phyloP scores from a whole-genome alignment of 1,140 invertebrate genomes.

The Polyergus mexicanus region DNA sequence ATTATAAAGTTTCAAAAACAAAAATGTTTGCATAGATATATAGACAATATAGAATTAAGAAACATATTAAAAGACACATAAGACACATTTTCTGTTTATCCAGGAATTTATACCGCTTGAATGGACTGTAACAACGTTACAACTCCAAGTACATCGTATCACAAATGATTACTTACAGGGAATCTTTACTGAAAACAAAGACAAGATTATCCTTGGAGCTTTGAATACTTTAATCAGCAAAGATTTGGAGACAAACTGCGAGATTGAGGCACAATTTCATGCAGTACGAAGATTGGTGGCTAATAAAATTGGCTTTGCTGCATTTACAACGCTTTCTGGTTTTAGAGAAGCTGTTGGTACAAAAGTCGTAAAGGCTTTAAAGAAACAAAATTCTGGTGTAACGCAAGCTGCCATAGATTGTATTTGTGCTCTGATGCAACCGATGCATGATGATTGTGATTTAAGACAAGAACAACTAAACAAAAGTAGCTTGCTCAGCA shows the following conservation, averaged over 20 bases:
- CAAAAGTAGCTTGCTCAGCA: conserved; percentile 97
- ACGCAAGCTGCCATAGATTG: conserved; percentile 99
- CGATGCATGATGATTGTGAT: conserved; percentile 98
- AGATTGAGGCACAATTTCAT: conserved; percentile 97
- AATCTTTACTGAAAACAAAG: conserved; percentile 99
- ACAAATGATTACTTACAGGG: conserved; percentile 89
- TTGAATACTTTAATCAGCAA: conserved; percentile 92
- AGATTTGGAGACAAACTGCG: conserved; percentile 90
- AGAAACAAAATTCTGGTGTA: conserved; percentile 95
- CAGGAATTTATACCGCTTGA: conserved; percentile 83
- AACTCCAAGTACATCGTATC: conserved; percentile 82
- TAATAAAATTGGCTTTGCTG: conserved; percentile 98
- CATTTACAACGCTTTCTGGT: conserved; percentile 96
- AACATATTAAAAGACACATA: conserved; percentile 26
- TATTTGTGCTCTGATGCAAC: conserved; percentile 99
- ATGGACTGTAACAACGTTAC: conserved; percentile 83
- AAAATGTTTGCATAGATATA: conserved; percentile 27
- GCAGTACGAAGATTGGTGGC: conserved; percentile 96
- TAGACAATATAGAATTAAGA: no score
- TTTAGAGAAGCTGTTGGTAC: conserved; percentile 98
- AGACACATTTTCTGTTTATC: conserved; percentile 78
- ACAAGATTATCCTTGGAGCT: conserved; percentile 96
- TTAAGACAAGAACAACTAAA: conserved; percentile 99
- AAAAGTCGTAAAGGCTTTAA: conserved; percentile 96
- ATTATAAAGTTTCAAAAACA: conserved; percentile 11